phyloP scores from a whole-genome alignment of 2,888 invertebrate species.

The Andrena dorsata region DNA sequence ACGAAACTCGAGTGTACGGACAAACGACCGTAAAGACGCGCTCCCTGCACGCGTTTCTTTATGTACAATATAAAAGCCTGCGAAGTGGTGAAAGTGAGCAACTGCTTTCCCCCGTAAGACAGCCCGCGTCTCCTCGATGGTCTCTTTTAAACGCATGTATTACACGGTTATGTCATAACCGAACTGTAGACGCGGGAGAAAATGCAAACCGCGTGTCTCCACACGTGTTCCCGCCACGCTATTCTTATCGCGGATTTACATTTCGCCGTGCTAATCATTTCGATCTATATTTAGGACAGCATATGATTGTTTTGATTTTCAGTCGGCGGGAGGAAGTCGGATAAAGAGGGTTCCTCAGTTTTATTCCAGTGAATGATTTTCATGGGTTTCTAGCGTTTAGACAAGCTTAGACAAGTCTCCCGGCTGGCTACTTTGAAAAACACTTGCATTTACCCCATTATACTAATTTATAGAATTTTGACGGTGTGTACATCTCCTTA shows the following conservation, averaged over 20 bases:
- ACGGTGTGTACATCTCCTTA: too few relatives aligned
- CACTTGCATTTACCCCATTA: too few relatives aligned
- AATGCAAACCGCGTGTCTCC: constrained; percentile 36
- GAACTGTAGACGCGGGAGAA: constrained; percentile 35
- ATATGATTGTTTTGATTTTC: not conserved
- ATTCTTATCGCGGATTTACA: constrained; percentile 38
- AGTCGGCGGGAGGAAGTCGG: not conserved
- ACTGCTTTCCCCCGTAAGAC: constrained; percentile 81
- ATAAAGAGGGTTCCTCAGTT: too few relatives aligned
- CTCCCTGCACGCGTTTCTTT: constrained; percentile 49
- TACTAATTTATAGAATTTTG: too few relatives aligned
- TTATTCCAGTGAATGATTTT: too few relatives aligned
- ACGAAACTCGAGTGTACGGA: constrained; percentile 39
- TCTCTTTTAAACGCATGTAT: constrained; percentile 81
- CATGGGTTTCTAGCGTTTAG: too few relatives aligned
- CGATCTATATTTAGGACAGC: constrained; percentile 4
- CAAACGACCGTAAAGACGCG: constrained; percentile 41
- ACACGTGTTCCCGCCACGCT: constrained; percentile 40
- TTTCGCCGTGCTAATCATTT: constrained; percentile 17
- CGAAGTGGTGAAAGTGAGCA: constrained; percentile 80
- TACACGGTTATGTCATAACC: constrained; percentile 80
- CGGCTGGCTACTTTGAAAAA: too few relatives aligned
- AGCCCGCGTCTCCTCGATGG: constrained; percentile 75
- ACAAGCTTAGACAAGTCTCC: too few relatives aligned
- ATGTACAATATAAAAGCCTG: constrained; percentile 75